Evolutionary conservation across 1,140 invertebrate species (phyloP).

Genomic region (Tetramorium alpestre): DNA sequence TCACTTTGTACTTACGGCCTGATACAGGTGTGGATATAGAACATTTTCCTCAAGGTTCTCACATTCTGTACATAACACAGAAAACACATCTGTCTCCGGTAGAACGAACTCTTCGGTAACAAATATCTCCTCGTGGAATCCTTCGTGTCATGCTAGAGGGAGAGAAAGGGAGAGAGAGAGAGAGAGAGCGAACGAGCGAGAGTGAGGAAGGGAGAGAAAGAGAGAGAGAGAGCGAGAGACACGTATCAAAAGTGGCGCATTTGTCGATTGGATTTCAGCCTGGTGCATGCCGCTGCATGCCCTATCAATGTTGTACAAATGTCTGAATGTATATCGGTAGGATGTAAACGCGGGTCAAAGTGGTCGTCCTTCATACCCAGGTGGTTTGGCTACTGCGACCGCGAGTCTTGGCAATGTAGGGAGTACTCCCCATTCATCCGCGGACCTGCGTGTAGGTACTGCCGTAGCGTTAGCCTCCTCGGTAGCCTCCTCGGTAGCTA

Average conservation of each 20-base stretch:
- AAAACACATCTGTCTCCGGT: background rate
- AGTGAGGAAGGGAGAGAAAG: background rate
- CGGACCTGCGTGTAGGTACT: constrained; percentile 86
- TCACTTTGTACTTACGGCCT: constrained; percentile 13
- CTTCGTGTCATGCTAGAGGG: background rate
- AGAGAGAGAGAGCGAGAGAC: constrained; percentile 7
- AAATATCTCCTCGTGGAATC: constrained; percentile 13
- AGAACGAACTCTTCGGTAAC: background rate
- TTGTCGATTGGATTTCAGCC: constrained; percentile 79
- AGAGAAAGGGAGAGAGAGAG: background rate
- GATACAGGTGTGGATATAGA: constrained; percentile 28
- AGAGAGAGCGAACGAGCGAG: background rate
- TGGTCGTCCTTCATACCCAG: constrained; percentile 83
- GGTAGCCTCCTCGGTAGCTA: constrained; percentile 86
- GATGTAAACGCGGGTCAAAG: constrained; percentile 85
- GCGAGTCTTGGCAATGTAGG: constrained; percentile 83
- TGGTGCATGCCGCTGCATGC: constrained; percentile 83
- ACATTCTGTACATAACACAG: background rate
- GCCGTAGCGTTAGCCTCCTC: constrained; percentile 85
- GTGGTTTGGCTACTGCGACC: constrained; percentile 81
- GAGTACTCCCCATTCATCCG: constrained; percentile 81
- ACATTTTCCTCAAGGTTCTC: background rate
- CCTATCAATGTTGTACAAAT: constrained; percentile 85
- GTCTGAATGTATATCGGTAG: constrained; percentile 85
- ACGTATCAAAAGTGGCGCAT: constrained; percentile 70